Evolutionary conservation across 2,797 vertebrate genomes (phyloP).

Genomic region (Amazonetta brasiliensis): DNA sequence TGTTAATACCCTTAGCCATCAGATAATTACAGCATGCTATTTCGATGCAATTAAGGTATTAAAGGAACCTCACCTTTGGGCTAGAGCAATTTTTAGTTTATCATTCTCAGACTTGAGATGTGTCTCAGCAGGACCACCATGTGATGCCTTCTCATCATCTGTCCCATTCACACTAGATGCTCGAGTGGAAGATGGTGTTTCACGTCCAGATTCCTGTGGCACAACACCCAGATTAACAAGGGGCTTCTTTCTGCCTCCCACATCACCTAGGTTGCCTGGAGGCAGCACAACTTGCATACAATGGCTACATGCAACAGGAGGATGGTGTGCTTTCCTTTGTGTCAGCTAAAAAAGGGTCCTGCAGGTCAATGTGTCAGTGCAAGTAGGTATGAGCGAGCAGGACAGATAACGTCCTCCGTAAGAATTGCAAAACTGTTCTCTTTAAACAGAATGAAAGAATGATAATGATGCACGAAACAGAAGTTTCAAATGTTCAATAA

Average conservation of each 20-base stretch:
- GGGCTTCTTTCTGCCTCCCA: background rate
- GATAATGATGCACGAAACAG: background rate
- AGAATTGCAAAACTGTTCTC: background rate
- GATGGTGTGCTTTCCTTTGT: background rate
- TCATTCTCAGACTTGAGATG: constrained; percentile 91
- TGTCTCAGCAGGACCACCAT: constrained; percentile 80
- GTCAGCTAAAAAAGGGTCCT: background rate
- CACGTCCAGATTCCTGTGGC: constrained; percentile 87
- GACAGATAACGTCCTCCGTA: background rate
- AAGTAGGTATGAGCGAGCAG: background rate
- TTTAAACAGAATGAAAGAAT: constrained; percentile 19
- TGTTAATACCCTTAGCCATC: background rate
- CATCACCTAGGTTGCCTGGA: background rate
- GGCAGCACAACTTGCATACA: background rate
- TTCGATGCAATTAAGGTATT: background rate
- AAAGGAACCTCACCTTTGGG: constrained; percentile 85
- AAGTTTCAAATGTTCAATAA: background rate
- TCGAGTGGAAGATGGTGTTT: constrained; percentile 87
- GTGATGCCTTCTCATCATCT: constrained; percentile 93
- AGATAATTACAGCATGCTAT: background rate
- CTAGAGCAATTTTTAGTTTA: constrained; percentile 89
- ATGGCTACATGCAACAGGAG: background rate
- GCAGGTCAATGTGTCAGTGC: background rate
- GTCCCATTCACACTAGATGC: constrained; percentile 94
- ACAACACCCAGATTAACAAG: constrained; percentile 10